Conservation (phyloP, 2,113 vertebrate species). For the Geococcyx californianus region DNA sequence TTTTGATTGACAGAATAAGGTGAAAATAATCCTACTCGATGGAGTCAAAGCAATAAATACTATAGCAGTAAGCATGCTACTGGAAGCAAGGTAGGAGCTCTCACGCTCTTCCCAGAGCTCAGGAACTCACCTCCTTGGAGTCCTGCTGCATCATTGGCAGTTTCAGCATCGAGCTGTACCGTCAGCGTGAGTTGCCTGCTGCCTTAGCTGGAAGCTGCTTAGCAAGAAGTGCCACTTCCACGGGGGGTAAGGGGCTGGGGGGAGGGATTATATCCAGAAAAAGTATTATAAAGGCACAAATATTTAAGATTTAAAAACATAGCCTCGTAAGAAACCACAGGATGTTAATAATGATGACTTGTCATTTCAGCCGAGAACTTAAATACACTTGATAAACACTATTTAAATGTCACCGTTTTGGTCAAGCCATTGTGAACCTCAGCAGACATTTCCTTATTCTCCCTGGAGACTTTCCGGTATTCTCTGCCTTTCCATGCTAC, state of each 20-base stretch:
- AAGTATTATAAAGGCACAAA: neutral
- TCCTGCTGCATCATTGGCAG: neutral
- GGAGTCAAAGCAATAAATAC: neutral
- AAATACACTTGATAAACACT: conserved; percentile 5
- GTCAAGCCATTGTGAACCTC: neutral
- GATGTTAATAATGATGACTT: conserved; percentile 27
- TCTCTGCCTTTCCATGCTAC: neutral
- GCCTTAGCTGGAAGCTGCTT: neutral
- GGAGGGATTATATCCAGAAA: neutral
- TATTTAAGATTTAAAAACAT: neutral
- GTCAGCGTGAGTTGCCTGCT: neutral
- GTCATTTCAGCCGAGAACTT: neutral
- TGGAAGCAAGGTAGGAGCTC: neutral
- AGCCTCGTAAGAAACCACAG: neutral
- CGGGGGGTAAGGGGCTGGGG: neutral
- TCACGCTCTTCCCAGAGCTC: neutral
- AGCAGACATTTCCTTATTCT: neutral
- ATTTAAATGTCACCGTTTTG: conserved; percentile 22
- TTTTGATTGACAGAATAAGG: neutral
- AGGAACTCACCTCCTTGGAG: neutral
- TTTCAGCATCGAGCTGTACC: neutral
- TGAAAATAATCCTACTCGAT: neutral
- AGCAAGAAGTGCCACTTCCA: neutral
- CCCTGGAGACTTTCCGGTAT: neutral
- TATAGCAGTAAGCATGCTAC: neutral